phyloP scores from a whole-genome alignment of 2,888 invertebrate genomes.

The Sialis lutaria region DNA sequence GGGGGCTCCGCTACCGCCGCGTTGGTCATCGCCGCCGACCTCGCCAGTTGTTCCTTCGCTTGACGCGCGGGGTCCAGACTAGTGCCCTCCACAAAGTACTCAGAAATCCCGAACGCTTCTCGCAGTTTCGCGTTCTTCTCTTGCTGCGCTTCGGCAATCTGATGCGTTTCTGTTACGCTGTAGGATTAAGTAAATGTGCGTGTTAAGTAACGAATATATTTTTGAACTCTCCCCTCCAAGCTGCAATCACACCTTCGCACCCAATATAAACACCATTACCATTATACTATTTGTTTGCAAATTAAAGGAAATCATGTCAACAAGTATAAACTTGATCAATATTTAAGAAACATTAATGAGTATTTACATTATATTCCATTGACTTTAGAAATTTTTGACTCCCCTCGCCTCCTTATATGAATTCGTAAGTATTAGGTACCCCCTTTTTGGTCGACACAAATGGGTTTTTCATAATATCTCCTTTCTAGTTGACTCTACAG shows the following conservation, averaged over 20 bases:
- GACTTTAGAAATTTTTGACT: no score
- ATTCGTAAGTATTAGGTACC: no score
- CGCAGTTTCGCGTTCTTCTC: slow-evolving; percentile 86
- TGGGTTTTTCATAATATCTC: no score
- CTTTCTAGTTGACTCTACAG: no score
- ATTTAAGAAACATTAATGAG: not conserved
- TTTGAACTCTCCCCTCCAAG: no score
- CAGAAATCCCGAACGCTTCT: slow-evolving; percentile 88
- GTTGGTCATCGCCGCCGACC: slow-evolving; percentile 26
- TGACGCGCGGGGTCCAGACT: slow-evolving; percentile 72
- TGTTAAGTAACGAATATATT: not conserved
- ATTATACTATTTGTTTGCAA: no score
- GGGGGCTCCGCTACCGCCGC: slow-evolving; percentile 24
- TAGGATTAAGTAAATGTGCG: slow-evolving; percentile 11
- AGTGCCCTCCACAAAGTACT: slow-evolving; percentile 85
- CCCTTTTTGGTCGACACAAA: no score
- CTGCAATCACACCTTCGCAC: no score
- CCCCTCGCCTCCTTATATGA: no score
- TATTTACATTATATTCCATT: no score
- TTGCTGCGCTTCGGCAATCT: slow-evolving; percentile 88
- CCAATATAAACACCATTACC: no score
- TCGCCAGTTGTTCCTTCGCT: slow-evolving; percentile 36
- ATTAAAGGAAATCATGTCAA: no score
- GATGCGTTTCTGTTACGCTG: slow-evolving; percentile 90
- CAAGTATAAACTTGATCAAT: not conserved